Percentiles rank a stretch among this genome's conserved stretches.
phyloP scores from a whole-genome alignment of 30 jellyfish, hydroid and myxozoan species.

The Cassiopea andromeda region DNA sequence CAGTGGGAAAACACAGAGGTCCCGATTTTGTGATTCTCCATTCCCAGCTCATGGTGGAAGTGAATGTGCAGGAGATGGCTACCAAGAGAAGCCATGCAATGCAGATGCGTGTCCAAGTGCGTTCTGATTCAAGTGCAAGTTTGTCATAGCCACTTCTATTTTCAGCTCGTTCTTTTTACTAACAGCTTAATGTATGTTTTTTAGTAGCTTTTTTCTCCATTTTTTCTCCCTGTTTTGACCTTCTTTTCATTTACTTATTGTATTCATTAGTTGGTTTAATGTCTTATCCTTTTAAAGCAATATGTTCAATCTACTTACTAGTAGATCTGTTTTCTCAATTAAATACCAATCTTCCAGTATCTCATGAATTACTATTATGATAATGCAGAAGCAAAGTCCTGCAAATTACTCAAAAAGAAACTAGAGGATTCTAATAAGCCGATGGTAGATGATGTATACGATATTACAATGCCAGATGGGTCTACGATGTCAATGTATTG shows the following conservation, averaged over 20 bases:
- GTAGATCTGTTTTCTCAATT: not conserved
- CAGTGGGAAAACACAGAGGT: slow-evolving; percentile 52
- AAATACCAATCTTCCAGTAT: not conserved
- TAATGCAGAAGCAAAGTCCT: slow-evolving; percentile 74
- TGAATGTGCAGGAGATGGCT: slow-evolving; percentile 25
- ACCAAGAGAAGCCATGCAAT: slow-evolving; percentile 40
- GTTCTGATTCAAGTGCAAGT: not conserved
- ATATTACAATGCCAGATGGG: slow-evolving; percentile 54
- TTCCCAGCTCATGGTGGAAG: slow-evolving; percentile 73
- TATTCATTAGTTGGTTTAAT: no score
- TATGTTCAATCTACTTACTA: no score
- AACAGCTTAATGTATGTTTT: no score
- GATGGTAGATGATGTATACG: slow-evolving; percentile 73
- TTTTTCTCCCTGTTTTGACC: no score
- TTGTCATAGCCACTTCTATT: no score
- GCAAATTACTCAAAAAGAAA: slow-evolving; percentile 62
- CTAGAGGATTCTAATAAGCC: slow-evolving; percentile 33
- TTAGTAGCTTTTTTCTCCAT: no score
- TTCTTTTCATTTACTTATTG: no score
- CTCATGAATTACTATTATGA: no score
- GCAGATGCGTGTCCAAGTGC: slow-evolving; percentile 7
- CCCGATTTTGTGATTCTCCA: slow-evolving; percentile 69
- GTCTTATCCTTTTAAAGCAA: no score
- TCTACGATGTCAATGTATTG: slow-evolving; percentile 71
- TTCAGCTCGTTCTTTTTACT: not conserved